phyloP scores from a whole-genome alignment of 1,140 invertebrate genomes.

The Apolygus lucorum region DNA sequence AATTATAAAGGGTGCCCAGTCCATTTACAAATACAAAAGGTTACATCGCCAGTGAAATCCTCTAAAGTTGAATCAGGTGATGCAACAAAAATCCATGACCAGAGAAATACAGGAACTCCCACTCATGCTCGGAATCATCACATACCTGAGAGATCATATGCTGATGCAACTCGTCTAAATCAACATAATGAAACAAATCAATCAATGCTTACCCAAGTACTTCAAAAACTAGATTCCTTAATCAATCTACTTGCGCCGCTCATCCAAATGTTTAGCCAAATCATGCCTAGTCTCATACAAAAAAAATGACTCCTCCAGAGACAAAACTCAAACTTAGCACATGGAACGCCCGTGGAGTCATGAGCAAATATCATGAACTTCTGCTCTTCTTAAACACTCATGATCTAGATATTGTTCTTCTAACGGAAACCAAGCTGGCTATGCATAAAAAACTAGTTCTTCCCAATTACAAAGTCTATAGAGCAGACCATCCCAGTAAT shows the following conservation, averaged over 20 bases:
- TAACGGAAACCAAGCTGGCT: neutral
- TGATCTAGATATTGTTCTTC: neutral
- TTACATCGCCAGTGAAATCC: neutral
- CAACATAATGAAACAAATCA: neutral
- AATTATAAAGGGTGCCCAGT: neutral
- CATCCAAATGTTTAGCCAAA: neutral
- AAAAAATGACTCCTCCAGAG: neutral
- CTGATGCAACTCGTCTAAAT: neutral
- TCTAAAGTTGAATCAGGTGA: neutral
- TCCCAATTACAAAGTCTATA: neutral
- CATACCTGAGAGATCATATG: neutral
- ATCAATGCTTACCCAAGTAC: neutral
- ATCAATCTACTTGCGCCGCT: neutral
- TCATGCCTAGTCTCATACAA: neutral
- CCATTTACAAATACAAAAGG: neutral
- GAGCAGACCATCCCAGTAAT: neutral
- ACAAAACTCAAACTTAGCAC: neutral
- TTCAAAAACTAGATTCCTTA: neutral
- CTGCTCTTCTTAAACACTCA: neutral
- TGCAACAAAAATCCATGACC: neutral
- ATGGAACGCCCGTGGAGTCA: neutral
- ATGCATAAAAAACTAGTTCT: neutral
- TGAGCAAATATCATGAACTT: neutral
- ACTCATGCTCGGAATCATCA: neutral
- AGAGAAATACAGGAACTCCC: neutral